Evolutionary conservation across 2,797 vertebrate species (phyloP).

Genomic region (Agapornis canus): DNA sequence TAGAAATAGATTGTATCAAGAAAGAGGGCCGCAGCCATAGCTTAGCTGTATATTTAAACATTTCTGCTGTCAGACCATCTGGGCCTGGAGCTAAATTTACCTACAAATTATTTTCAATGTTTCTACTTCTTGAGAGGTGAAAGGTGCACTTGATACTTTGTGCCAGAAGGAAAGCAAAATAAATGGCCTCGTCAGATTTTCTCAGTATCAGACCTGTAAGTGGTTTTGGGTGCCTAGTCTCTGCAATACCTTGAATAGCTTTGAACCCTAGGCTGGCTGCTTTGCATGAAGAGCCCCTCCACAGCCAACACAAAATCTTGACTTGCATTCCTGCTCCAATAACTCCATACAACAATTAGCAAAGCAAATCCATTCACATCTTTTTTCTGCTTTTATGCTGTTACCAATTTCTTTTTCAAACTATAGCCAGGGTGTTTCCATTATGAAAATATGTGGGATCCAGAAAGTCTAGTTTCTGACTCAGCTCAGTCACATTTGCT

Average conservation of each 20-base stretch:
- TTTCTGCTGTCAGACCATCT: constrained; percentile 44
- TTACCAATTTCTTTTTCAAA: background rate
- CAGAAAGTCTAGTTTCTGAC: background rate
- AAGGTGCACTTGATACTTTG: constrained; percentile 6
- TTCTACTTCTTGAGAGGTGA: constrained; percentile 22
- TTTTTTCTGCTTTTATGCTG: background rate
- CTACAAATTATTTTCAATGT: constrained; percentile 29
- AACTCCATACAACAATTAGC: background rate
- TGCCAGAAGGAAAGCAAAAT: background rate
- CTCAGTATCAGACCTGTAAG: background rate
- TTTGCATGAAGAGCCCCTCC: background rate
- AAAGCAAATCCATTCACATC: background rate
- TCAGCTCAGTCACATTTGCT: background rate
- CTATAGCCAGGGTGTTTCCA: background rate
- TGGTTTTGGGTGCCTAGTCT: background rate
- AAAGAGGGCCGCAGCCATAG: background rate
- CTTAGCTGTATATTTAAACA: constrained; percentile 23
- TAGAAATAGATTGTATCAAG: constrained; percentile 32
- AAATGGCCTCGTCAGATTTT: background rate
- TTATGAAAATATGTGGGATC: background rate
- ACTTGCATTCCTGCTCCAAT: background rate
- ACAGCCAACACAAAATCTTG: background rate
- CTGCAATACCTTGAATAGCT: background rate
- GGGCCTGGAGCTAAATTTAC: constrained; percentile 34
- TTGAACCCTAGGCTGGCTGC: background rate